Base-by-base conservation (phyloP, 2,888 invertebrate genomes). In the Cataglyphis altisquamis region DNA sequence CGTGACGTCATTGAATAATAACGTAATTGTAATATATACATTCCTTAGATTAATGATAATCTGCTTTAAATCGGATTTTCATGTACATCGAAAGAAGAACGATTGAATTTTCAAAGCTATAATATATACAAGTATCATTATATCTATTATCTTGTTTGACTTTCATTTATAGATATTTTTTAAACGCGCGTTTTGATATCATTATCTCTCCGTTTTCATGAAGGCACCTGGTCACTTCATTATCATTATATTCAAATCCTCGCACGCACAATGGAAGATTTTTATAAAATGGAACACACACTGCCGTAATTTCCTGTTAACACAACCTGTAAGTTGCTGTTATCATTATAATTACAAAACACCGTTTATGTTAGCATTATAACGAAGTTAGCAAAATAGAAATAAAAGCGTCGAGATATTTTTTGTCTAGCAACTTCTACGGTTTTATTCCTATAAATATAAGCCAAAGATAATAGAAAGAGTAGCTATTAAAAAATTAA, bases 211-310 rank as follows among this genome's bases (percentile, higher is more conserved):
- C 32, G 6, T 66, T 67, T 68, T 18, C 55, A n/a, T n/a, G 9
- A 77, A 77, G 55, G 77, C 77, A 67, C 67, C 68, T 77, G 25
- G 63, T 74, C 60, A 67, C 12, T 41, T 25, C 36, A 39, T 39
- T 39, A 39, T 3, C 6, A 48, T 74, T 64, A 55, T 8, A 64
- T 21, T 75, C 4, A 39, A 18, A 39, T 32, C 57, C 4, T 68
- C 29, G 10, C 12, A 1, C 4, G 15, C n/a, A 66, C 4, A 64
- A 15, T 67, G 39, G 15, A 77, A 77, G 15, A 77, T 66, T 8
- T 66, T 62, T 18, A 39, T 39, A 67, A 68, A 41, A 77, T 5
- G 39, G 29, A 77, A 45, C 29, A 6, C 32, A 32, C 9, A n/a
- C 48, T 75, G 45, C 0, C 55, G 18, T 57, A 48, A 1, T 41